Base-by-base conservation (phyloP, 2,113 vertebrate genomes). In the Istiophorus platypterus region DNA sequence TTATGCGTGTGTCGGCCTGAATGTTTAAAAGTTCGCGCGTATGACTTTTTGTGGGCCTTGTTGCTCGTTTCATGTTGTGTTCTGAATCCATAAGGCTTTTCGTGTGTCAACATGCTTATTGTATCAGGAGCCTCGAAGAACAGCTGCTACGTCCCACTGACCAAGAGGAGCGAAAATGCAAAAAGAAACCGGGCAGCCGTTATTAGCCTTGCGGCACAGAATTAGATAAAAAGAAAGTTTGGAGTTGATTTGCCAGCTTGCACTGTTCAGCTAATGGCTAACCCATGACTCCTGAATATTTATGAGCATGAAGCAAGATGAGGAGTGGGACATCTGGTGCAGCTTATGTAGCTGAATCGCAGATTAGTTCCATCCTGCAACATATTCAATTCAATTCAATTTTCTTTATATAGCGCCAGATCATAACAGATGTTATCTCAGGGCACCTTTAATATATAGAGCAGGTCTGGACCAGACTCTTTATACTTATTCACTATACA, bases 251-350 rank as follows among this genome's bases (percentile, higher is more conserved):
- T 61, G n/a, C 0, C 69, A 76, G 54, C 64, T 67, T 64, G 45
- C 37, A 26, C 12, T 57, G 24, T 17, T 75, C 2, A 49, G 64
- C 14, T 14, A 27, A 13, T n/a, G 4, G 37, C 77, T 47, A 42
- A 24, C 56, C 24, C 47, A 66, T 42, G 24, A 64, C 4, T 58
- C 26, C 31, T 58, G 18, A 72, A 76, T 62, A 68, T 58, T 20
- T 64, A 34, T 69, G 72, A 69, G 58, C 58, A n/a, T 6, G 22
- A 66, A 61, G 47, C 39, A 65, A 71, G 34, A 49, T 6, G 20
- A 76, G 72, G 56, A 68, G n/a, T 4, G 1, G 41, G 72, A 72
- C 81, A 83, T 81, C 77, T 83, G 84, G 14, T 72, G 75, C 57
- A 51, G 64, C 58, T 79, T 70, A 51, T 80, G 57, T 41, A 24